A percentile compares a stretch with the other conserved stretches of the same genome.
Evolutionary conservation across 2,113 vertebrate genomes (phyloP).

Genomic region (Nothocercus julius): DNA sequence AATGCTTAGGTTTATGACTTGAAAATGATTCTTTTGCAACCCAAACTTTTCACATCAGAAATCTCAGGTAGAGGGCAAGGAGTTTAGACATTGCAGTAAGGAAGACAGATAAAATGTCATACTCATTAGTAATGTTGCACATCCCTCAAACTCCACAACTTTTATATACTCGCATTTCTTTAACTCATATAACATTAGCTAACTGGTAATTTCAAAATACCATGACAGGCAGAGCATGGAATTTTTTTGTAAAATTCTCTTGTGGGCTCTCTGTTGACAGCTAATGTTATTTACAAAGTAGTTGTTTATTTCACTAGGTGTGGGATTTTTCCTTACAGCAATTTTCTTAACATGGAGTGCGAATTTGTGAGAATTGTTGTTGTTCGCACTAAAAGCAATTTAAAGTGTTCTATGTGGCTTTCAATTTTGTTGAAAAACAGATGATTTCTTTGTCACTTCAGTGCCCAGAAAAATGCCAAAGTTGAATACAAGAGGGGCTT

Average conservation of each 20-base stretch:
- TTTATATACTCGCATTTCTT: background rate
- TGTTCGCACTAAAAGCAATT: background rate
- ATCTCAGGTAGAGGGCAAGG: background rate
- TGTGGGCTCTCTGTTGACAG: background rate
- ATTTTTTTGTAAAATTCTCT: background rate
- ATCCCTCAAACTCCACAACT: background rate
- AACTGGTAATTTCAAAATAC: background rate
- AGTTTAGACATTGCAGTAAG: background rate
- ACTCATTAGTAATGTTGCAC: background rate
- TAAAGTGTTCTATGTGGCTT: background rate
- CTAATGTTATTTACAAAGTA: background rate
- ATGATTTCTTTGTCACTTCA: background rate
- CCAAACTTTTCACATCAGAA: background rate
- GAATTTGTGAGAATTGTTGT: background rate
- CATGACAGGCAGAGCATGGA: background rate
- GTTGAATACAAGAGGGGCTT: background rate
- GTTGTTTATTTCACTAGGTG: background rate
- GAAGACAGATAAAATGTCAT: background rate
- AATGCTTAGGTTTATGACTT: background rate
- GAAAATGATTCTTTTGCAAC: constrained; percentile 6
- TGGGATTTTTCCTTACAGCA: background rate
- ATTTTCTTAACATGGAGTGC: background rate
- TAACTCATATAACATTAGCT: background rate
- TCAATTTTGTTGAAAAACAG: background rate
- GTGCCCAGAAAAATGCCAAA: background rate